Evolutionary conservation across 2,797 vertebrate species (phyloP), one percentile per base, ranked within the genome.

Genomic region (Sardinella longiceps): DNA sequence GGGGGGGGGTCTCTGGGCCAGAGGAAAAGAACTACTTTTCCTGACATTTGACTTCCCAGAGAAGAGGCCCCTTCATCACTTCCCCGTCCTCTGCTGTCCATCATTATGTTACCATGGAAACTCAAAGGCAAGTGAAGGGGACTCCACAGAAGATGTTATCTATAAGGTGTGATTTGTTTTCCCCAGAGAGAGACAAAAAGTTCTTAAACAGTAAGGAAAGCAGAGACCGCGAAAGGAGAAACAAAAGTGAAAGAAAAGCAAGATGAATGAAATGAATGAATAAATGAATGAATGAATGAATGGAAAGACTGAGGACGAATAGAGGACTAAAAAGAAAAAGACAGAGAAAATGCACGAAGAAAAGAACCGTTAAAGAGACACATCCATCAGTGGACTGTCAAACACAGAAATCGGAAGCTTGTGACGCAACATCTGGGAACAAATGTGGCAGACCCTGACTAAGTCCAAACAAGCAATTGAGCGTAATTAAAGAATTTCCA

Each of bases 401-500:
- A 86, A 85, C 66, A 85, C 66, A 89, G 91, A 91, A 91, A 93
- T 33, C 39, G 46, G 25, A 50, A 45, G 12, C 46, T 46, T 20
- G 48, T 89, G 87, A 90, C 88, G 89, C 90, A 91, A 90, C 88
- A 90, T 90, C 90, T 85, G 87, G 88, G 86, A 89, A 87, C 89
- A 88, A 92, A 91, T 90, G 88, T 87, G 90, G 90, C 88, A 70
- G 84, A 84, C 80, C 85, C 86, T 89, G 88, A 86, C 89, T 86
- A 88, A 86, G 87, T 84, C 87, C 92, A 94, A 94, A 94, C 94
- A 92, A 82, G 3, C 58, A 83, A 88, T 85, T 90, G 88, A 86
- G 83, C 86, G 85, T 89, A 92, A 94, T 94, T 90, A 93, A 91
- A 91, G 91, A 89, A 91, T 93, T 94, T 94, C 92, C 93, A 93